Evolutionary conservation across 2,797 vertebrate genomes (phyloP), one percentile per base, ranked within the genome.

Genomic region (Galagoides demidoff): DNA sequence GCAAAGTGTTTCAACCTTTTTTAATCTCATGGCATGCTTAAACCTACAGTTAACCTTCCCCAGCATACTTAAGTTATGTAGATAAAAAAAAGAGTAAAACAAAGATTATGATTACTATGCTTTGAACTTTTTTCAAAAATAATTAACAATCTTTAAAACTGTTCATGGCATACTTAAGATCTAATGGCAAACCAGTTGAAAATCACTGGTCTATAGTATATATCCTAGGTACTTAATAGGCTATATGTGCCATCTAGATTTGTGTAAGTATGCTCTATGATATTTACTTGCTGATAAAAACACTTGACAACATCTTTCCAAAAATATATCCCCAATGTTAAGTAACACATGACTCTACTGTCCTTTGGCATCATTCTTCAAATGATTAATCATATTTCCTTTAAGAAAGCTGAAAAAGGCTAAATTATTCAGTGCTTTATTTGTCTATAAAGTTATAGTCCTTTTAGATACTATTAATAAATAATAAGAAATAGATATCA

Each of bases 391-490:
- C 22, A 31, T 85, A 94, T 81, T 85, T 22, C 49, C 70, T 78
- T 94, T 86, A 81, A 82, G 10, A 78, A 85, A 31, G 45, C 27
- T 90, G 37, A 63, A 94, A 79, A 88, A 64, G 5, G 4, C 31
- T 22, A 82, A 76, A 92, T 12, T 90, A 87, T 17, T 81, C 52
- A n/a, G 34, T 70, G 52, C 22, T 89, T 77, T 88, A 81, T 84
- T 84, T 94, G 43, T 7, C 66, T n/a, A 79, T 85, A 76, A 87
- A 90, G 4, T 83, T 88, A 94, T 55, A 52, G 31, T 94, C 85
- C 66, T 73, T 89, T 23, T 87, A 92, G 73, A 68, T 78, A 64
- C 19, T 68, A 82, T 73, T 91, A 85, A 37, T 66, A 93, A 85
- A 23, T 87, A 74, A 63, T 3, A 85, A 10, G 61, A 95, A 86